Evolutionary conservation across 1,140 invertebrate genomes (phyloP).

Genomic region (Drosophila jambulina): DNA sequence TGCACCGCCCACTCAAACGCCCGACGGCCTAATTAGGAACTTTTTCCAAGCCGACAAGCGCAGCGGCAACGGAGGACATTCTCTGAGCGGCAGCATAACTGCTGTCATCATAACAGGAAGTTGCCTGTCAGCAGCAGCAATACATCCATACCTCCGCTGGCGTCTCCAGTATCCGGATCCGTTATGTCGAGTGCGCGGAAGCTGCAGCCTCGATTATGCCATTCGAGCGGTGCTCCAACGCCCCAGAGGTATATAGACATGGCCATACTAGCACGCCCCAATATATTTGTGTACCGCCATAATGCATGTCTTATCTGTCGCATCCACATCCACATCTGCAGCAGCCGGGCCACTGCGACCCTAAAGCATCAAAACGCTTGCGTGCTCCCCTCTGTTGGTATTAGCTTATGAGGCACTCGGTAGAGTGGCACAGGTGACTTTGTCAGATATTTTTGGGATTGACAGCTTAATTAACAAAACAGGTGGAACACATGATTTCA

Average conservation of each 20-base stretch:
- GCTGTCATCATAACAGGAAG: constrained; percentile 58
- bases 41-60: constrained; percentile 36
- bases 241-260: constrained; percentile 10
- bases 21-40: constrained; percentile 71
- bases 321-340: constrained; percentile 47
- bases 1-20: constrained; percentile 17
- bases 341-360: constrained; percentile 23
- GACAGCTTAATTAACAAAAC: constrained; percentile 40
- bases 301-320: constrained; percentile 78
- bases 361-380: not conserved
- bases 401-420: constrained; percentile 37
- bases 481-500: not conserved
- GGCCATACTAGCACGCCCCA: not conserved
- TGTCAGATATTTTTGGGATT: constrained; percentile 14
- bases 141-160: constrained; percentile 25
- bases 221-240: constrained; percentile 43
- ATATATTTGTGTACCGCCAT: constrained; percentile 66
- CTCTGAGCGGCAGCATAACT: constrained; percentile 30
- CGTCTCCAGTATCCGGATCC: constrained; percentile 23
- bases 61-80: constrained; percentile 14
- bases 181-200: constrained; percentile 50
- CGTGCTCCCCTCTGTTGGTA: constrained; percentile 10
- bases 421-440: constrained; percentile 3
- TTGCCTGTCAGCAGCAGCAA: constrained; percentile 35
- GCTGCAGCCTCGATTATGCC: constrained; percentile 78